Percentiles rank a stretch among this genome's conserved stretches.
Evolutionary conservation across 2,888 invertebrate genomes (phyloP).

Genomic region (Timandra comae): DNA sequence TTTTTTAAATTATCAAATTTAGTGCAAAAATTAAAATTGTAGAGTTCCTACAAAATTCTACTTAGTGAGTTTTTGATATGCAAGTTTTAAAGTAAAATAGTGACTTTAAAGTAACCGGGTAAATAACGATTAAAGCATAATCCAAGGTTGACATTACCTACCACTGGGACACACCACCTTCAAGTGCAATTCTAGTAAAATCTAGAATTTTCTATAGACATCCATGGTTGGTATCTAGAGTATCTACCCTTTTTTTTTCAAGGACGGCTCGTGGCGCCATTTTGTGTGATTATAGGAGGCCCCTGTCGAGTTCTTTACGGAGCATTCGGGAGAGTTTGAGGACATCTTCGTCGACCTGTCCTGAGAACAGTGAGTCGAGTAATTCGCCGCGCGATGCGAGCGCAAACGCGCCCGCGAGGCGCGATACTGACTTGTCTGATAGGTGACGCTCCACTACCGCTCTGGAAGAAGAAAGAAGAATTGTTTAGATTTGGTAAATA

Average conservation of each 20-base stretch:
- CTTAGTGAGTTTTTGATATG: no score
- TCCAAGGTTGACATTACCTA: no score
- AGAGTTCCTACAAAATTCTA: no score
- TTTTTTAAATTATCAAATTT: no score
- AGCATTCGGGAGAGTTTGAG: slow-evolving; percentile 64
- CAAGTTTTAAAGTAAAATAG: no score
- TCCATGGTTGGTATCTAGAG: slow-evolving; percentile 9
- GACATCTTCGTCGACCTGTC: slow-evolving; percentile 62
- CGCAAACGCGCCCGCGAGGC: slow-evolving; percentile 86
- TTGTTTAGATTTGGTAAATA: no score
- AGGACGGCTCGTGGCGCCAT: slow-evolving; percentile 52
- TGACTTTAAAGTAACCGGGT: no score
- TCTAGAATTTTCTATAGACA: no score
- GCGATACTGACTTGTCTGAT: slow-evolving; percentile 87
- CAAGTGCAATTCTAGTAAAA: no score
- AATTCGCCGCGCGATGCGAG: slow-evolving; percentile 61
- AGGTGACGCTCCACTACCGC: slow-evolving; percentile 86
- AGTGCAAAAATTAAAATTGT: no score
- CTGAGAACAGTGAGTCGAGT: slow-evolving; percentile 62
- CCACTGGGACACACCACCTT: no score
- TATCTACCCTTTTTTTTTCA: slow-evolving; percentile 5
- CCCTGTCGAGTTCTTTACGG: slow-evolving; percentile 64
- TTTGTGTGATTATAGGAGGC: slow-evolving; percentile 54
- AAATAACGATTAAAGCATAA: no score
- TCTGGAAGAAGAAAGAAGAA: slow-evolving; percentile 48